Percentiles rank a stretch among this genome's conserved stretches.
Conservation (phyloP, 2,113 vertebrate genomes). For the Aegotheles bennettii region DNA sequence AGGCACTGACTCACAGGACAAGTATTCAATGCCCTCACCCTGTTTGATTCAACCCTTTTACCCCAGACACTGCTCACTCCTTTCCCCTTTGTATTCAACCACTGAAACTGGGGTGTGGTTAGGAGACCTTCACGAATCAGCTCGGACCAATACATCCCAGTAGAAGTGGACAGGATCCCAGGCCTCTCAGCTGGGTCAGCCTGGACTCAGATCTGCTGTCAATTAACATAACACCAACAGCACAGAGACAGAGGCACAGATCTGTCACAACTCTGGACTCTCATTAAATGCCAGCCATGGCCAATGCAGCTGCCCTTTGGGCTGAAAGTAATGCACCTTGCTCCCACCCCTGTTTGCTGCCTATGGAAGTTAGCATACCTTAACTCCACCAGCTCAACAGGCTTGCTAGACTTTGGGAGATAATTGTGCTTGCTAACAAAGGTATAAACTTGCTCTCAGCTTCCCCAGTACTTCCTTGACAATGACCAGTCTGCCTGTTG, state of each 20-base stretch:
- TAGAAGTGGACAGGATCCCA: neutral
- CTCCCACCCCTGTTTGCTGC: neutral
- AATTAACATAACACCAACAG: neutral
- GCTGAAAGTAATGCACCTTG: neutral
- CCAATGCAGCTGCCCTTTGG: neutral
- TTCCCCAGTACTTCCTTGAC: neutral
- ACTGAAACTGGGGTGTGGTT: neutral
- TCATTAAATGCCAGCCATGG: neutral
- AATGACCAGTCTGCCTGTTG: neutral
- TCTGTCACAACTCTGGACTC: neutral
- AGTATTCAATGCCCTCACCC: neutral
- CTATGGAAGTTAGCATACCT: neutral
- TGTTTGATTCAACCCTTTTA: neutral
- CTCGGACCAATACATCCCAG: neutral
- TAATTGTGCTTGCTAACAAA: neutral
- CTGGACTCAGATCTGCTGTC: neutral
- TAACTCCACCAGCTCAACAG: neutral
- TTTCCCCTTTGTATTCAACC: neutral
- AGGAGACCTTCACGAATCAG: neutral
- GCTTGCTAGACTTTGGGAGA: neutral
- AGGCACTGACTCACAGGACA: neutral
- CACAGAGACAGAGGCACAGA: neutral
- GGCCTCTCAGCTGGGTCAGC: neutral
- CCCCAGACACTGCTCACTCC: neutral
- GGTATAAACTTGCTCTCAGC: neutral